Evolutionary conservation across 2,888 invertebrate species (phyloP), one percentile per base, ranked within the genome.

Genomic region (Petrophora chlorosata): DNA sequence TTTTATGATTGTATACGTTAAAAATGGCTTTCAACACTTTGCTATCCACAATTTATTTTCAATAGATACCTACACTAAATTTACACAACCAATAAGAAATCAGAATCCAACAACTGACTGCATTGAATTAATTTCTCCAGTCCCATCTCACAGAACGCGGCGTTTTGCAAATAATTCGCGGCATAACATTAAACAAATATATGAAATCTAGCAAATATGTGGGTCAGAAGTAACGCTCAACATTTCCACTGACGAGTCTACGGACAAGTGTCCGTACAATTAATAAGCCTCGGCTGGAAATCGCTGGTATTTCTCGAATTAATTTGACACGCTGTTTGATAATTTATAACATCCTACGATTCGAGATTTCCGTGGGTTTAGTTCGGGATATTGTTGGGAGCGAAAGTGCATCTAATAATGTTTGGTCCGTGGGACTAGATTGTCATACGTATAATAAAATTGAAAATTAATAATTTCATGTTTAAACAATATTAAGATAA

Each of bases 341-440:
- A 89, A 91, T 90, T 91, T 90, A 90, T 89, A 79, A 89, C 90
- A 85, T 90, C 89, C 90, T 85, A 84, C 82, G 65, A 77, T 78
- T 73, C 70, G 69, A 69, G 62, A 61, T 65, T 61, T 67, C 61
- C 56, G 57, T 44, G 55, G 49, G 52, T 60, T 42, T 45, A 54
- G 57, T 36, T 22, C 29, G 41, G 43, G 49, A 44, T 57, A 72
- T 64, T 60, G 51, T 67, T 63, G 55, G 33, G 59, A n/a, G 56
- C 62, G 56, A 58, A 65, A 69, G 51, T 64, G 49, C 48, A 15
- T 46, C 16, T 30, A 25, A 8, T 19, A n/a, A n/a, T n/a, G n/a
- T n/a, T n/a, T n/a, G n/a, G n/a, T n/a, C n/a, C n/a, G n/a, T n/a
- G n/a, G n/a, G n/a, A n/a, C n/a, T n/a, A n/a, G n/a, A n/a, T n/a